Evolutionary conservation across 2,888 invertebrate species (phyloP), one percentile per base, ranked within the genome.

Genomic region (Melolontha melolontha): DNA sequence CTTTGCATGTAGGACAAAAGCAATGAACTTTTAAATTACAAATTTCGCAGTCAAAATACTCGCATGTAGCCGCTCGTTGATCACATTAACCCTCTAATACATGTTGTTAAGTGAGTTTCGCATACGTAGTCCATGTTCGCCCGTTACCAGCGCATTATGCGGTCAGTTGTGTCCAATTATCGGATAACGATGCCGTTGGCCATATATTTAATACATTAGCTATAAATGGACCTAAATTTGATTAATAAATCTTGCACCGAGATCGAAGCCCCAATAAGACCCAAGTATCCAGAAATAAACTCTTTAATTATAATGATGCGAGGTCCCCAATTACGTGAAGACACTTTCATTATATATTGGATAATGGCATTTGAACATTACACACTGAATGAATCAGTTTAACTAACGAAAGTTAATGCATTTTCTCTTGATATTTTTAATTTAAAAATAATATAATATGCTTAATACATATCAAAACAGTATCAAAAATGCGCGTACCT

Each of bases 101-200:
- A 44, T 11, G 49, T 34, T 57, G 47, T 47, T 47, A 62, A 16
- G 39, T 34, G 7, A 47, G 14, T 29, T 11, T 5, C 29, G 29
- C 39, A 11, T 62, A 47, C 59, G 16, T 62, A 47, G 59, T 62
- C 34, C 47, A 29, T 17, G 59, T 16, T 29, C 34, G 65, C 65
- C 54, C 14, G 42, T 65, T 65, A 29, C 52, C 54, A 47, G 44
- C 54, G 65, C 54, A 54, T 65, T 65, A 65, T 54, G 65, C 54
- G 65, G 65, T 65, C 65, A 65, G 65, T 54, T 65, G 65, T 65
- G 65, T 47, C 65, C 65, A 65, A 65, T 65, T 65, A 65, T 52
- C 34, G 65, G 54, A 65, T 62, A 49, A 62, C 59, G 59, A 47
- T 47, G 59, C 47, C 47, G 59, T 16, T 29, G 47, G 39, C 47